Evolutionary conservation across 2,797 vertebrate species (phyloP).

Genomic region (Sebastes kiyomatsui): DNA sequence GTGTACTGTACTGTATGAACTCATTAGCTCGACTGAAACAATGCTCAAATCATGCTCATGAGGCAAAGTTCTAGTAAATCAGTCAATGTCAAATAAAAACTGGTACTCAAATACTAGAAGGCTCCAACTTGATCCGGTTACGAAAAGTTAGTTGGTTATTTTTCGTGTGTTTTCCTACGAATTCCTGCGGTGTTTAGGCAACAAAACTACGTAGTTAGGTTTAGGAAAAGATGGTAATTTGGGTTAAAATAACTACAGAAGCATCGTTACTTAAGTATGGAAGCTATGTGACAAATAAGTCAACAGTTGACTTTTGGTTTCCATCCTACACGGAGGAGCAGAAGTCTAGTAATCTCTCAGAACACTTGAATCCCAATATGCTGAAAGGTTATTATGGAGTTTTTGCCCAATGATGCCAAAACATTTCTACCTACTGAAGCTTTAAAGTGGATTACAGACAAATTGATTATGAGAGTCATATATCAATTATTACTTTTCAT

Average conservation of each 20-base stretch:
- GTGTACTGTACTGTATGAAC: background rate
- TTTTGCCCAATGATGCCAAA: no score
- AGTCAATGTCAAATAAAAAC: background rate
- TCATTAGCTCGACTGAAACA: background rate
- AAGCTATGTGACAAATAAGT: background rate
- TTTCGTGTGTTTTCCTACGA: background rate
- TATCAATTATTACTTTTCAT: no score
- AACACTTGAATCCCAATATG: no score
- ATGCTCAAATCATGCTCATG: background rate
- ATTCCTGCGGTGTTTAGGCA: background rate
- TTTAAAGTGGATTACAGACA: no score
- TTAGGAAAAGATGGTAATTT: background rate
- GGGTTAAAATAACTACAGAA: background rate
- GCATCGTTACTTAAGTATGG: background rate
- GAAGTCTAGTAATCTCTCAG: no score
- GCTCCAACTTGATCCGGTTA: background rate
- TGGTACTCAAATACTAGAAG: background rate
- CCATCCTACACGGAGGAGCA: no score
- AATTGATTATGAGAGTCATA: no score
- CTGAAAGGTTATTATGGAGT: no score
- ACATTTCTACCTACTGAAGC: no score
- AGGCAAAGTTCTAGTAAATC: background rate
- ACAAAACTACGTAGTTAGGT: background rate
- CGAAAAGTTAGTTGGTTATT: accelerated
- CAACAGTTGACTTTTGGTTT: background rate